Conservation (phyloP, 2,113 vertebrate species). For the Clarias magur region DNA sequence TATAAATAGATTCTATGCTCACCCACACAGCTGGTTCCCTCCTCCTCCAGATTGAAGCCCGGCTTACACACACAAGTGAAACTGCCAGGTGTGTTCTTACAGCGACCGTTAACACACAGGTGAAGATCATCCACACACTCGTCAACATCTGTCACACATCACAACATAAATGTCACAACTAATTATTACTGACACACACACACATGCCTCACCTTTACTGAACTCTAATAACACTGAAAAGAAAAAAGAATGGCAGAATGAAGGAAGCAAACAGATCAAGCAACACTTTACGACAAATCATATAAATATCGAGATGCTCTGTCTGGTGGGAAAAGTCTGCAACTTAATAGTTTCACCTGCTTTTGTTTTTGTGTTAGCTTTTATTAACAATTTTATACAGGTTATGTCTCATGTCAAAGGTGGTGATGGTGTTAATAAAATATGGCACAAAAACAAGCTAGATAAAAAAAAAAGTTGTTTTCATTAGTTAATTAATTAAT, state of each 20-base stretch:
- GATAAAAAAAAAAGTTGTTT: no score
- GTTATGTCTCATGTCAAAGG: neutral
- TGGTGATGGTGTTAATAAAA: neutral
- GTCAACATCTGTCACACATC: conserved; percentile 77
- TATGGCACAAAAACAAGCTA: neutral
- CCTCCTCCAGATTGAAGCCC: conserved; percentile 80
- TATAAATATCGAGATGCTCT: no score
- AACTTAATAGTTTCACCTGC: no score
- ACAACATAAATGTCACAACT: neutral
- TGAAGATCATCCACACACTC: conserved; percentile 77
- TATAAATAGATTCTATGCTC: conserved; percentile 46
- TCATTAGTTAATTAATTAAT: no score
- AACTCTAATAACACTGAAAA: neutral
- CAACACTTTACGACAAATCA: no score
- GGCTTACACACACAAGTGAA: conserved; percentile 84
- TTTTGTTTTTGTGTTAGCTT: no score
- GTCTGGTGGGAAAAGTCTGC: no score
- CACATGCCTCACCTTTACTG: neutral
- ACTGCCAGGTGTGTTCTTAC: conserved; percentile 87
- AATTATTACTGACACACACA: neutral
- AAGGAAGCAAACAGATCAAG: no score
- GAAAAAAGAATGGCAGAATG: neutral
- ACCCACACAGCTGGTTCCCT: conserved; percentile 83
- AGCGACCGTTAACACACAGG: conserved; percentile 83
- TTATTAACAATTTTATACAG: neutral